Conservation (phyloP, 2,113 vertebrate species). For the Nothocercus nigrocapillus region DNA sequence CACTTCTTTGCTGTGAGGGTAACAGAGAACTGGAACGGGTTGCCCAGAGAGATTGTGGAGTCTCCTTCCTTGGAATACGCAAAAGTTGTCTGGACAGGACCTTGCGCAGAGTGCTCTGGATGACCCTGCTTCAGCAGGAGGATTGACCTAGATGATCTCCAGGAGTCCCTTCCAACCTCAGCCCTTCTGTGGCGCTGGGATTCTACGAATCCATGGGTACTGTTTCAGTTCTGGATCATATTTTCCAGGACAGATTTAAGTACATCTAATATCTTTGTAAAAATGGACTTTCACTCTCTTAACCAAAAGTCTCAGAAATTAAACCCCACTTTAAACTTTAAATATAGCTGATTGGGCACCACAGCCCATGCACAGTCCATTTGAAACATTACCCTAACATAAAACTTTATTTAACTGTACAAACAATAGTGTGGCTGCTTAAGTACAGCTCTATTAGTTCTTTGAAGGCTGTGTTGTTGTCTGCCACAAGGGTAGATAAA, state of each 20-base stretch:
- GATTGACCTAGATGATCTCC: not conserved
- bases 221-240: not conserved
- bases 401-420: not conserved
- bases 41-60: too few relatives aligned
- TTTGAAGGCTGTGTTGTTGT: not conserved
- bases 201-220: not conserved
- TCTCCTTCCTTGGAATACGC: too few relatives aligned
- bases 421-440: not conserved
- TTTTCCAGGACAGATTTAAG: not conserved
- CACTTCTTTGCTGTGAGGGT: too few relatives aligned
- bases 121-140: too few relatives aligned
- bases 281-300: not conserved
- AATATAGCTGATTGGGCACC: not conserved
- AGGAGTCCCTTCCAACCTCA: not conserved
- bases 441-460: not conserved
- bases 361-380: not conserved
- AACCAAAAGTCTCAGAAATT: not conserved
- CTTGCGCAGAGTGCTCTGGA: too few relatives aligned
- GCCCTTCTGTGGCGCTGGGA: too few relatives aligned
- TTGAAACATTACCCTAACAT: not conserved
- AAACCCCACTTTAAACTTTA: not conserved
- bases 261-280: not conserved
- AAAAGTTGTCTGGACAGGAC: too few relatives aligned
- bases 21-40: too few relatives aligned
- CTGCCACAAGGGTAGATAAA: not conserved